Evolutionary conservation across 2,888 invertebrate genomes (phyloP).

Genomic region (Ophion obscuratus): DNA sequence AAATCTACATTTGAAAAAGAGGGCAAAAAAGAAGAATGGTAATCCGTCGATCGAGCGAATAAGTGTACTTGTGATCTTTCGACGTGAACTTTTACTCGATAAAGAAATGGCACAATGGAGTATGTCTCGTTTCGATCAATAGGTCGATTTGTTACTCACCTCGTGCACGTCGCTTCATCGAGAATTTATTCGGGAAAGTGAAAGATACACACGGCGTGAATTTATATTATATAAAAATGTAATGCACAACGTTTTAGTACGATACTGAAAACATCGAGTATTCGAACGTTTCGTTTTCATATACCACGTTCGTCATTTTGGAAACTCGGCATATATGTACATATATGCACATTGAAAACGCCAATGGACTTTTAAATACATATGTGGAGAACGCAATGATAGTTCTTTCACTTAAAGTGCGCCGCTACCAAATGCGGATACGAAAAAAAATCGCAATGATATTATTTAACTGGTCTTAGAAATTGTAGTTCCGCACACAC

Average conservation of each 20-base stretch:
- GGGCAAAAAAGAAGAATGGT: conserved; percentile 12
- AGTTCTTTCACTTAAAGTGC: not conserved
- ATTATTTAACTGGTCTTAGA: not conserved
- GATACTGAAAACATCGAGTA: conserved; percentile 15
- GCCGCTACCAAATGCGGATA: not conserved
- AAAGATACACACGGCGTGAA: conserved; percentile 23
- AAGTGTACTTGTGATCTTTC: conserved; percentile 54
- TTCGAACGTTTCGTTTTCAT: conserved; percentile 29
- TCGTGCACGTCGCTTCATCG: conserved; percentile 15
- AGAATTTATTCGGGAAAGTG: conserved; percentile 32
- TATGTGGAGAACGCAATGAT: conserved; percentile 4
- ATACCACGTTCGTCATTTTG: conserved; percentile 34
- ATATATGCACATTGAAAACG: conserved; percentile 49
- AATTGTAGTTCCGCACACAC: not conserved
- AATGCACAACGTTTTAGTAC: not conserved
- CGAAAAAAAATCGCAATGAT: not conserved
- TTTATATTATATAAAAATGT: conserved; percentile 10
- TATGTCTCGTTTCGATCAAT: conserved; percentile 8
- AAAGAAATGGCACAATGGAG: conserved; percentile 55
- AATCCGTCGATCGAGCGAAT: conserved; percentile 25
- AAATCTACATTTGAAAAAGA: conserved; percentile 42
- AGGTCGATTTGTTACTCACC: conserved; percentile 49
- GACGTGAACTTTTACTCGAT: conserved; percentile 58
- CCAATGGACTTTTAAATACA: conserved; percentile 36
- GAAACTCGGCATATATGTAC: not conserved